These are phyloP conservation scores for Tachycineta bicolor DNA, from an alignment of 2,113 vertebrate genomes.

Conservation along the genomic window DNA sequence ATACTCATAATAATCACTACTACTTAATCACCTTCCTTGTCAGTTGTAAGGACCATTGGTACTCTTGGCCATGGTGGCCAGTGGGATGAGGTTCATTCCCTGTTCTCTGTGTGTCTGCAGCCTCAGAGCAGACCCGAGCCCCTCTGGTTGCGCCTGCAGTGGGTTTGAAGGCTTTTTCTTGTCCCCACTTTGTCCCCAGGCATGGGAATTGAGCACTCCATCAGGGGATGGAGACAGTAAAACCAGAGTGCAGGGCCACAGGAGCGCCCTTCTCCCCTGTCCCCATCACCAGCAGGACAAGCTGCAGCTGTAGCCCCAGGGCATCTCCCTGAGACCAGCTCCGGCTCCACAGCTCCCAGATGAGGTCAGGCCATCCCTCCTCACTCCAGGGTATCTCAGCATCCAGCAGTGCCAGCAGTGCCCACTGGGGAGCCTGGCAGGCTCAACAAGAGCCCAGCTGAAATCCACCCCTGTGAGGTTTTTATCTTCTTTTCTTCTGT, in stretches of 20 bases:
- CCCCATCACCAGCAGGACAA: neutral
- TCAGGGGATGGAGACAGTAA: neutral
- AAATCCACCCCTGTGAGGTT: neutral
- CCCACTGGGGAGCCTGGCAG: rapidly evolving
- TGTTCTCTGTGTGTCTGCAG: neutral
- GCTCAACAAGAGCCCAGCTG: rapidly evolving
- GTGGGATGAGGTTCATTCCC: neutral
- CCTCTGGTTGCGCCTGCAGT: rapidly evolving
- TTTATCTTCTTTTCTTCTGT: neutral
- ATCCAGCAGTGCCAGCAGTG: neutral
- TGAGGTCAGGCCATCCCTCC: neutral
- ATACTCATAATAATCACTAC: neutral
- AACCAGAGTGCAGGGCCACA: neutral
- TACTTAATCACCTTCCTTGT: neutral
- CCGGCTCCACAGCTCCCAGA: neutral
- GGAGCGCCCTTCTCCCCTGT: neutral
- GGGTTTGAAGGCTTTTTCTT: neutral
- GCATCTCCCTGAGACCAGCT: neutral
- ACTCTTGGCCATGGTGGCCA: neutral
- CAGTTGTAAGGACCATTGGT: neutral
- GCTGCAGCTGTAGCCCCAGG: neutral
- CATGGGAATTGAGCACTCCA: neutral
- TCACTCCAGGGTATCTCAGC: rapidly evolving
- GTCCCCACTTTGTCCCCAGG: neutral
- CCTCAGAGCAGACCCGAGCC: neutral